A percentile compares a stretch with the other conserved stretches of the same genome.
These are phyloP conservation scores for Musca domestica DNA, from an alignment of 1,140 invertebrate genomes.

Conservation along the genomic window DNA sequence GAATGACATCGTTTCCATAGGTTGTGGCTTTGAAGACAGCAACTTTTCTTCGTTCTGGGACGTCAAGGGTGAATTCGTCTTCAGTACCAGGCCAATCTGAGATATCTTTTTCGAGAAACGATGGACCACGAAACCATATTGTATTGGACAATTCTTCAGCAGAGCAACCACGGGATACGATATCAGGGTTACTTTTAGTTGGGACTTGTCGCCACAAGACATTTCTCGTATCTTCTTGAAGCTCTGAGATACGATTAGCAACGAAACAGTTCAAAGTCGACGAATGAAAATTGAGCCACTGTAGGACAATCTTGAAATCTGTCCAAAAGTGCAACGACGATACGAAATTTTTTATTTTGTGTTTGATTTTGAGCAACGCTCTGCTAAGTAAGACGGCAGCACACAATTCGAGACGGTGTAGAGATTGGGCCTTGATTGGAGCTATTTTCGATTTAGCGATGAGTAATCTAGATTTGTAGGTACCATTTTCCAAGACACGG, in stretches of 20 bases:
- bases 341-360: neutral
- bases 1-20: neutral
- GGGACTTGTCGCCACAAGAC: conserved; percentile 36
- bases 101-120: neutral
- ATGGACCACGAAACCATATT: neutral
- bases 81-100: neutral
- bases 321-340: conserved; percentile 12
- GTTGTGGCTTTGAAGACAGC: too few species aligned
- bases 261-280: conserved; percentile 34
- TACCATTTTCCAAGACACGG: too few species aligned
- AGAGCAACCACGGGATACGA: conserved; percentile 6
- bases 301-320: conserved; percentile 23
- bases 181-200: conserved; percentile 30
- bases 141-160: neutral
- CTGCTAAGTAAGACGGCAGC: too few species aligned
- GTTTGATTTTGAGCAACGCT: too few species aligned
- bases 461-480: too few species aligned
- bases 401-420: conserved; percentile 16
- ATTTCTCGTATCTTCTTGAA: conserved; percentile 29
- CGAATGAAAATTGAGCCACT: conserved; percentile 15
- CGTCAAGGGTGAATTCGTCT: neutral
- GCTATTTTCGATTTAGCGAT: conserved; percentile 25
- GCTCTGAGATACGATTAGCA: conserved; percentile 35
- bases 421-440: conserved; percentile 6
- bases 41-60: neutral